These are phyloP conservation scores for Gasterosteus nipponicus DNA, from an alignment of 2,113 vertebrate genomes.

Conservation along the genomic window DNA sequence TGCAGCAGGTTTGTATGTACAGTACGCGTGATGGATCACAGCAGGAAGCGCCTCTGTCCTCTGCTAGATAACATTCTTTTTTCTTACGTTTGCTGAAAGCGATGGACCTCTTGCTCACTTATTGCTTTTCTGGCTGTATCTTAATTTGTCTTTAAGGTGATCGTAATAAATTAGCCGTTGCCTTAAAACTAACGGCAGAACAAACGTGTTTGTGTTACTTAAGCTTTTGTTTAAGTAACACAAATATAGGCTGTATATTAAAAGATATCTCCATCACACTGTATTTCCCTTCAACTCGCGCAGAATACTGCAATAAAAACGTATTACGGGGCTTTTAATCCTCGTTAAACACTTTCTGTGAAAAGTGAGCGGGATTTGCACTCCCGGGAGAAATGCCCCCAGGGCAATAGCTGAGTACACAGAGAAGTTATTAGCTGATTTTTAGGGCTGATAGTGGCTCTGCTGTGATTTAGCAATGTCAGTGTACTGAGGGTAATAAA, in stretches of 20 bases:
- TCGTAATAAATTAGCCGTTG: conserved; percentile 6
- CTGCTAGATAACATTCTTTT: conserved; percentile 47
- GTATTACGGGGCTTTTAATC: conserved; percentile 24
- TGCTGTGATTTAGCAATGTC: conserved; percentile 52
- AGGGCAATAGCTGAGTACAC: conserved; percentile 31
- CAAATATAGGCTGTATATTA: conserved; percentile 10
- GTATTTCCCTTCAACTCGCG: conserved; percentile 10
- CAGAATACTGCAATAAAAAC: neutral
- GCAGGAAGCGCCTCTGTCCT: conserved; percentile 53
- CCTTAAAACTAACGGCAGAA: conserved; percentile 19
- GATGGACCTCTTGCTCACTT: neutral
- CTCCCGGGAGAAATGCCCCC: conserved; percentile 21
- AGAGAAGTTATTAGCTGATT: conserved; percentile 62
- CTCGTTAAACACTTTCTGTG: conserved; percentile 37
- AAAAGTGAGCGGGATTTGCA: conserved; percentile 40
- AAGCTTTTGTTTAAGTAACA: neutral
- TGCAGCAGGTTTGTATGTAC: conserved; percentile 59
- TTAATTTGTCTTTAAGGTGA: conserved; percentile 14
- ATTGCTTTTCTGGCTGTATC: conserved; percentile 12
- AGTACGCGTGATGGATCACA: conserved; percentile 58
- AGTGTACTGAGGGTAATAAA: conserved; percentile 46
- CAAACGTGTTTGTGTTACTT: neutral
- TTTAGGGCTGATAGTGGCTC: conserved; percentile 51
- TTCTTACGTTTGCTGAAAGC: conserved; percentile 20
- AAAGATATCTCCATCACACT: neutral